Base-by-base conservation (phyloP, 2,113 vertebrate species). In the Cryptomyrus ogoouensis region DNA sequence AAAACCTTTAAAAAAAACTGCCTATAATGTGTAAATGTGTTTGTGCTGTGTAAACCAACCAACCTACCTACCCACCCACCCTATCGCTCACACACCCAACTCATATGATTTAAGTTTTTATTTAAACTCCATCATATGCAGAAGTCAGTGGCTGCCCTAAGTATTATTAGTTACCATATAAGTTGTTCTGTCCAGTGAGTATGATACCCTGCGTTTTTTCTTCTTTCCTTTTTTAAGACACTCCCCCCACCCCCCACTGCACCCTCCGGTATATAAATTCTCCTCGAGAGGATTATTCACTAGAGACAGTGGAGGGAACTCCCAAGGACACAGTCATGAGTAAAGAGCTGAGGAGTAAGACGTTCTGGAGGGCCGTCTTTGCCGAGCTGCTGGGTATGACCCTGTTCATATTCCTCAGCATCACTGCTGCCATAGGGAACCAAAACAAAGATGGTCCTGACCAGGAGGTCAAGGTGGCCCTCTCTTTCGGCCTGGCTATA, bases 351-450 rank as follows among this genome's bases (percentile, higher is more conserved):
- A 96, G 95, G 94, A 96, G 95, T 93, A 95, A 95, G 88, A 44
- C 95, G 0, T 97, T 97, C 91, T 97, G 97, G 97, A 95, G 96
- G 91, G 97, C 96, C 0, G 96, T 97, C 86, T 93, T 95, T 90
- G 97, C 97, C 0, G 97, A 97, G 91, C 96, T 97, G 62, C 91
- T 97, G 31, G 97, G 96, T 89, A 97, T 96, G 96, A 96, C 80
- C 85, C 93, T 97, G 91, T 97, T 97, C 39, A 93, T 97, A 90
- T 97, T 97, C 89, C 96, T 97, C 89, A 96, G 97, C 89, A 96
- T 96, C 0, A 96, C 96, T 2, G 93, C 96, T 0, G 97, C 96
- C 52, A 91, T 97, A 77, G 96, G 97, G 49, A 91, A 89, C 93
- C 94, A 91, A 90, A 87, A 0, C 94, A 95, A 93, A 94, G 94